Conservation (phyloP, 2,888 invertebrate species). For the Hetaerina titia region DNA sequence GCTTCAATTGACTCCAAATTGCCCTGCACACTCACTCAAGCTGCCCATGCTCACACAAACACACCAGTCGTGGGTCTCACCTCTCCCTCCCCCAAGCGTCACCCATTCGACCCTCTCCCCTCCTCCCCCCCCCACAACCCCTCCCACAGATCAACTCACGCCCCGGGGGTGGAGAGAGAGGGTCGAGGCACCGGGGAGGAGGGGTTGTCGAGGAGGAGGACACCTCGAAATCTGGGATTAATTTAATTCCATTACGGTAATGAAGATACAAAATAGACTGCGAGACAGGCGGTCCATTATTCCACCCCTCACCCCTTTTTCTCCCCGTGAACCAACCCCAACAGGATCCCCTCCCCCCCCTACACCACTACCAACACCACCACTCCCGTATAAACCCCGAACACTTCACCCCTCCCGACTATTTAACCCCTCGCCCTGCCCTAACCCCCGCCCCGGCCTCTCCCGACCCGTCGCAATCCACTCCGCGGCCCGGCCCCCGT, state of each 20-base stretch:
- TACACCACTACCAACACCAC: background rate
- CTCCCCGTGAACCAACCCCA: background rate
- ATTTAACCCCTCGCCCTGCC: background rate
- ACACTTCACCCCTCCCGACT: background rate
- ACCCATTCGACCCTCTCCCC: background rate
- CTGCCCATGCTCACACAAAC: background rate
- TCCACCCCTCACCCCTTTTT: constrained; percentile 1
- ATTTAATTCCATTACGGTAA: constrained; percentile 81
- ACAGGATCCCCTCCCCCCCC: background rate
- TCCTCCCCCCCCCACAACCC: background rate
- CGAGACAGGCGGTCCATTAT: constrained; percentile 58
- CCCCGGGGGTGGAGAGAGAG: constrained; percentile 72
- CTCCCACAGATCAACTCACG: constrained; percentile 71
- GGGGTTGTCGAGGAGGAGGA: constrained; percentile 74
- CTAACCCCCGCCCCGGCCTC: background rate
- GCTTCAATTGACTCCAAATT: constrained; percentile 64
- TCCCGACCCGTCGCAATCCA: constrained; percentile 43
- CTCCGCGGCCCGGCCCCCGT: background rate
- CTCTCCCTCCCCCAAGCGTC: constrained; percentile 3
- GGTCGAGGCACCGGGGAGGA: constrained; percentile 72
- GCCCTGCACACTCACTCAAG: constrained; percentile 50
- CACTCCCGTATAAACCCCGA: background rate
- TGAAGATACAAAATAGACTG: constrained; percentile 79
- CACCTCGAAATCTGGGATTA: constrained; percentile 74
- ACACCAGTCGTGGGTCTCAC: background rate